phyloP scores from a whole-genome alignment of 2,113 vertebrate genomes.

The Rostratula benghalensis region DNA sequence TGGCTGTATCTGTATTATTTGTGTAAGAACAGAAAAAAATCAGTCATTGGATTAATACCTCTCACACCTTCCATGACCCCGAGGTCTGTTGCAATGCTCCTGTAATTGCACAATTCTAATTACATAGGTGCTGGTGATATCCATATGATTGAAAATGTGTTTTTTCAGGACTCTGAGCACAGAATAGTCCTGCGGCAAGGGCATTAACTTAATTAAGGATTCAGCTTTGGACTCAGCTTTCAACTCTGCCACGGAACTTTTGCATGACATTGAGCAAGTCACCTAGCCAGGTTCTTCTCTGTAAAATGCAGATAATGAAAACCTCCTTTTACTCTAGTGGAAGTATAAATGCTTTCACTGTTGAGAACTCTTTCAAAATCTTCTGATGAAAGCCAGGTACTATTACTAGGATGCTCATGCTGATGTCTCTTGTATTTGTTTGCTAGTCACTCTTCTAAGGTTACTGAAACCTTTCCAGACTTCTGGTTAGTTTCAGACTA shows the following conservation, averaged over 20 bases:
- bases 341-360: conserved; percentile 8
- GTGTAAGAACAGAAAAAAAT: not conserved
- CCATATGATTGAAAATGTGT: not conserved
- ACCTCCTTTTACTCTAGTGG: not conserved
- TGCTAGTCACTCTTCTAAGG: not conserved
- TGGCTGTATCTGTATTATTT: not conserved
- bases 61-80: conserved; percentile 32
- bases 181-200: not conserved
- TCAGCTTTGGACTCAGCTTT: not conserved
- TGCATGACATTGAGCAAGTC: not conserved
- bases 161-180: not conserved
- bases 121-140: conserved; percentile 27
- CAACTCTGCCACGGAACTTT: not conserved
- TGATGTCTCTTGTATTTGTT: conserved; percentile 37
- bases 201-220: not conserved
- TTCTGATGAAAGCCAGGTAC: conserved; percentile 45
- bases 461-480: conserved; percentile 37
- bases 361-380: conserved; percentile 8
- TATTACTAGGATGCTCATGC: conserved; percentile 1
- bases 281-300: not conserved
- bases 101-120: conserved; percentile 32
- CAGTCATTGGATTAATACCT: not conserved
- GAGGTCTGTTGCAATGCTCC: conserved; percentile 21
- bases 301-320: conserved; percentile 12
- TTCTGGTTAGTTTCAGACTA: conserved; percentile 42